Conservation (phyloP, 2,113 vertebrate species). For the Corynorhinus townsendii region DNA sequence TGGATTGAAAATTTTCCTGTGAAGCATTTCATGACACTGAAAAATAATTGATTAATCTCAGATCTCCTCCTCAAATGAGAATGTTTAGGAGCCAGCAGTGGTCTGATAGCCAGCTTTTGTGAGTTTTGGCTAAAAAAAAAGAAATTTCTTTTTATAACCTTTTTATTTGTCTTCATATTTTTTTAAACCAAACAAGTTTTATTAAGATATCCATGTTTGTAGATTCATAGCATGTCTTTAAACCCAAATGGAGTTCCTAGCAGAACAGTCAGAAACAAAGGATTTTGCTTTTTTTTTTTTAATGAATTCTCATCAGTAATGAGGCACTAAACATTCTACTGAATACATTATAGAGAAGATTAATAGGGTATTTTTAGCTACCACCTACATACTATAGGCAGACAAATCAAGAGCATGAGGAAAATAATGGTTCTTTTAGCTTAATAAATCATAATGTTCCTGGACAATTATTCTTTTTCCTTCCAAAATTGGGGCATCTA, state of each 20-base stretch:
- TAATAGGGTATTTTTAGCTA: conserved; percentile 70
- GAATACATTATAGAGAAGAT: conserved; percentile 61
- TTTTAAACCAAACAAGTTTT: conserved; percentile 23
- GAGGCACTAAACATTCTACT: conserved; percentile 59
- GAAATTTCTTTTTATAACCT: not conserved
- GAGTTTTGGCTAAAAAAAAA: conserved; percentile 1
- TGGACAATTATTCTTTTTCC: conserved; percentile 43
- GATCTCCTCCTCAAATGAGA: not conserved
- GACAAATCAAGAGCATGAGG: conserved; percentile 54
- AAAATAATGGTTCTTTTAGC: conserved; percentile 60
- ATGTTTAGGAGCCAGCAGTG: not conserved
- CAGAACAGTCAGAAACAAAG: conserved; percentile 52
- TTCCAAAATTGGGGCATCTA: conserved; percentile 53
- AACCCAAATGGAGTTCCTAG: conserved; percentile 55
- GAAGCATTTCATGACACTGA: conserved; percentile 16
- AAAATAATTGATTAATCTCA: conserved; percentile 9
- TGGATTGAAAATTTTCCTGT: not conserved
- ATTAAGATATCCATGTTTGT: conserved; percentile 40
- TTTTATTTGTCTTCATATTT: conserved; percentile 42
- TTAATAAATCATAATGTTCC: conserved; percentile 63
- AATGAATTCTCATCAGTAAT: conserved; percentile 66
- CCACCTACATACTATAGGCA: conserved; percentile 60
- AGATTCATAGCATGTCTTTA: conserved; percentile 49
- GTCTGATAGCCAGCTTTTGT: not conserved
- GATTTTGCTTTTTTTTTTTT: conserved; percentile 39